Base-by-base conservation (phyloP, 37 sponge, comb jelly and placozoan species). In the Bolinopsis microptera region DNA sequence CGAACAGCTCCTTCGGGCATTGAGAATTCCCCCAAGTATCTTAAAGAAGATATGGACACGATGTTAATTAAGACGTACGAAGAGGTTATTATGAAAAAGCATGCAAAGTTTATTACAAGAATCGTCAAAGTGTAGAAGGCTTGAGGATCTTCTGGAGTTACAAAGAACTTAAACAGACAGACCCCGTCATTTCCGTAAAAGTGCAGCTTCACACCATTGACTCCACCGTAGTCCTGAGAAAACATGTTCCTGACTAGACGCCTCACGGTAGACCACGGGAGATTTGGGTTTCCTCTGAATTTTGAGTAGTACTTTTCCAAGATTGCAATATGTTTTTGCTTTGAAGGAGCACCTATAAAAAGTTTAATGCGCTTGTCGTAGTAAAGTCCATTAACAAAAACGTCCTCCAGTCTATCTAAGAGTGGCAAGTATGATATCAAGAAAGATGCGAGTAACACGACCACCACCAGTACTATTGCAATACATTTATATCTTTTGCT, bases 131-230 rank as follows among this genome's bases (percentile, higher is more conserved):
- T n/a, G 74, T 70, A 70, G 74, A 70, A 70, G 3, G 74, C 74
- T 70, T 70, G 74, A 22, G 74, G 74, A 26, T 70, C 74, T 22
- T 70, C 74, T 26, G 74, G 74, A 2, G 74, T 70, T 1, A 70
- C 74, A 26, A 70, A 70, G 26, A 24, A 70, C 74, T 70, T 70
- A n/a, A 70, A 70, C 74, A 70, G 21, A n/a, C 74, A 70, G 28
- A 70, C 74, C 3, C 74, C 74, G 74, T 70, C 74, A 26, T 70
- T 70, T 26, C 74, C 74, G 26, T 70, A 70, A 26, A 70, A 70
- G 74, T 70, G 74, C 3, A 70, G 26, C 21, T 70, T 70, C 24
- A 26, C 30, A 26, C 74, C 26, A 2, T 26, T 70, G 26, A 70
- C 74, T 22, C 74, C 74, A 5, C 74, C 74, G 26, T 70, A 70